These are phyloP conservation scores for Globia sparganii DNA, from an alignment of 2,888 invertebrate species.

Conservation along the genomic window DNA sequence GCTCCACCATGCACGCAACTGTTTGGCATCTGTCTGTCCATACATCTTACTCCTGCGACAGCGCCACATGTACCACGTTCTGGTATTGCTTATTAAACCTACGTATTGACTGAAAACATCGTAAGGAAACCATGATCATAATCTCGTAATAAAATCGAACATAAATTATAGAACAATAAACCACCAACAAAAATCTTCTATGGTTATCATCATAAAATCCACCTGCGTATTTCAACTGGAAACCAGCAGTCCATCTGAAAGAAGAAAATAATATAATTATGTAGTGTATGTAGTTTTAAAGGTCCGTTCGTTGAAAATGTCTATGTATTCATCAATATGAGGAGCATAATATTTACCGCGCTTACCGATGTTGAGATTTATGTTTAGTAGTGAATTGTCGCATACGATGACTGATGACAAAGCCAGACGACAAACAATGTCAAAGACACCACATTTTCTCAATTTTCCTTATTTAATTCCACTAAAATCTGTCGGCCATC, in stretches of 20 bases:
- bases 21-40: conserved; percentile 40
- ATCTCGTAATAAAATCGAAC: conserved; percentile 14
- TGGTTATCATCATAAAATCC: background rate
- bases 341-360: no score
- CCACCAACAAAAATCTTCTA: conserved; percentile 2
- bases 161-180: conserved; percentile 6
- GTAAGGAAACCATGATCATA: conserved; percentile 35
- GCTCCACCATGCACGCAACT: conserved; percentile 14
- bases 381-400: background rate
- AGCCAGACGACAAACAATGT: conserved; percentile 27
- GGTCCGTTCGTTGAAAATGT: background rate
- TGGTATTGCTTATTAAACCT: conserved; percentile 7
- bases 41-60: conserved; percentile 34
- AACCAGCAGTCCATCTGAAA: background rate
- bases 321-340: background rate
- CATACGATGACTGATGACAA: conserved; percentile 2
- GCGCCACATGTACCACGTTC: conserved; percentile 16
- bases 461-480: conserved; percentile 31
- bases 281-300: background rate
- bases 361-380: background rate
- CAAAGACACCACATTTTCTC: conserved; percentile 20
- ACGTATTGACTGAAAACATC: conserved; percentile 27
- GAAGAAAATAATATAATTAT: background rate
- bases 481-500: conserved; percentile 24
- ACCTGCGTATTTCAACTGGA: background rate